Percentiles rank a stretch among this genome's conserved stretches.
Conservation (phyloP, 2,113 vertebrate species). For the Peromyscus leucopus region DNA sequence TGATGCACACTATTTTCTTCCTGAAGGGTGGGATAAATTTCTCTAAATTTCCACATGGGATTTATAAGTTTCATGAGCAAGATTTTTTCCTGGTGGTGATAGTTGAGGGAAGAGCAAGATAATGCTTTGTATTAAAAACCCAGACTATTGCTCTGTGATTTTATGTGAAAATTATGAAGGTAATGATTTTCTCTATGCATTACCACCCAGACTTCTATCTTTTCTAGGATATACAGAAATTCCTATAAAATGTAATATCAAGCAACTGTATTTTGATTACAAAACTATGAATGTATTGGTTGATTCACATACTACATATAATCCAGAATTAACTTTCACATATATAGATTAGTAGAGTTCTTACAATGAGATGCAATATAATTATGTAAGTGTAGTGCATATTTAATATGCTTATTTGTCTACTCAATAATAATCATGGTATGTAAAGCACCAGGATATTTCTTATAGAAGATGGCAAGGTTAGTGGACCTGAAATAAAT, state of each 20-base stretch:
- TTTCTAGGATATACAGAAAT: conserved; percentile 14
- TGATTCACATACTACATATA: not conserved
- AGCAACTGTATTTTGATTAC: not conserved
- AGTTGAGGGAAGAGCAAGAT: not conserved
- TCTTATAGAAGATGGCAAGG: not conserved
- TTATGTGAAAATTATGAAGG: not conserved
- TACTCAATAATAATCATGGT: not conserved
- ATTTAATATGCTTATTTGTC: not conserved
- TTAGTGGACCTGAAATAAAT: not conserved
- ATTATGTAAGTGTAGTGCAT: not conserved
- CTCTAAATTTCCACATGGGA: not conserved
- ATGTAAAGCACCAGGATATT: not conserved
- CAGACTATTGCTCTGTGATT: not conserved
- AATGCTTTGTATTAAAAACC: not conserved
- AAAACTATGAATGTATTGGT: not conserved
- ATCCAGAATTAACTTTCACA: not conserved
- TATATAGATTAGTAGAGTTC: not conserved
- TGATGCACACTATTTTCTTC: conserved; percentile 31
- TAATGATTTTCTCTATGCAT: not conserved
- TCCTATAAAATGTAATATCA: not conserved
- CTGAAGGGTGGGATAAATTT: conserved; percentile 11
- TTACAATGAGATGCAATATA: not conserved
- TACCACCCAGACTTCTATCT: not conserved
- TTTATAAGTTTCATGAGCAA: conserved; percentile 13
- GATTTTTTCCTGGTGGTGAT: not conserved